Evolutionary conservation across 2,113 vertebrate species (phyloP), one percentile per base, ranked within the genome.

Genomic region (Nansenia antarctica): DNA sequence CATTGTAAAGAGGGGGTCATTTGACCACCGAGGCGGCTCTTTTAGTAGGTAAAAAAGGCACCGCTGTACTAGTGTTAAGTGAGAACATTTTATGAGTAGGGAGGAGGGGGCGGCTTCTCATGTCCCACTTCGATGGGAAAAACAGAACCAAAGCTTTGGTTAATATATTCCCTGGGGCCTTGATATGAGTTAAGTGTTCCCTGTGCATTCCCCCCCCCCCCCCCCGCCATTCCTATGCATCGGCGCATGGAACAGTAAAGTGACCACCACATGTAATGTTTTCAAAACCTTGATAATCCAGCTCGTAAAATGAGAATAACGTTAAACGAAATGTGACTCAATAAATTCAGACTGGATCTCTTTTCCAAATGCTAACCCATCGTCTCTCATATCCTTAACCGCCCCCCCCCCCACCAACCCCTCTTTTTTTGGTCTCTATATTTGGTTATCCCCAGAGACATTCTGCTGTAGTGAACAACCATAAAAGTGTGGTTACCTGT

Each of bases 81-180:
- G n/a, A n/a, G n/a, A n/a, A n/a, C n/a, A n/a, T n/a, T n/a, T n/a
- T n/a, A n/a, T n/a, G n/a, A n/a, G 20, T 9, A 22, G 45, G 14
- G n/a, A 49, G 61, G 54, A 69, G 58, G 64, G 70, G n/a, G n/a
- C n/a, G 79, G 81, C 64, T 74, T 83, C 87, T 86, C 73, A 88
- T 82, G 85, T 82, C 53, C 65, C 62, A 54, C 39, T 79, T 79
- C 69, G 74, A 77, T 73, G 62, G 74, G 52, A 47, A 72, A 85
- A 81, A 85, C 73, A 79, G 78, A 85, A 81, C 65, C 66, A 64
- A 74, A 70, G 77, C 52, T 73, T 73, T 62, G 82, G 70, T 72
- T 86, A 87, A 87, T 79, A 76, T 85, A 81, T 77, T 89, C 80
- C 81, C 70, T 65, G 67, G 82, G 79, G 87, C 65, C 67, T 72